These are phyloP conservation scores for Drosophila baimaii DNA, from an alignment of 1,140 invertebrate species.

Conservation along the genomic window DNA sequence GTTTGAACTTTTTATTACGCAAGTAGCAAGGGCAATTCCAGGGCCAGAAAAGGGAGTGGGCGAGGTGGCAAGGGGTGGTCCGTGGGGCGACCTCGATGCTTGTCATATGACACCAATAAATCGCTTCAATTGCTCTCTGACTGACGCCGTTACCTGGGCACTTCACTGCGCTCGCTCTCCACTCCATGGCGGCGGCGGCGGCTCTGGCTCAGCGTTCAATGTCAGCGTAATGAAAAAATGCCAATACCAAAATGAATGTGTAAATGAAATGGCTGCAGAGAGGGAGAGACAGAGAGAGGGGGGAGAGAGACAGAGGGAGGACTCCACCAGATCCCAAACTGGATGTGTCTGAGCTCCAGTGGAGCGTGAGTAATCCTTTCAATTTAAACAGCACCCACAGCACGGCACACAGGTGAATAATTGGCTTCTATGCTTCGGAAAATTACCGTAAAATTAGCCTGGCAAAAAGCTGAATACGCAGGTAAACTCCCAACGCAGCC, in stretches of 20 bases:
- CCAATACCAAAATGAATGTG: conserved; percentile 81
- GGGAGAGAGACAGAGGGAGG: neutral
- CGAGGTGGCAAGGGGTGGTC: neutral
- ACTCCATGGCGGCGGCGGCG: neutral
- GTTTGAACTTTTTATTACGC: conserved; percentile 79
- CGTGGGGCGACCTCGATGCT: conserved; percentile 49
- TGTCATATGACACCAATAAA: conserved; percentile 84
- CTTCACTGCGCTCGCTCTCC: conserved; percentile 12
- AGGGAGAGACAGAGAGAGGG: neutral
- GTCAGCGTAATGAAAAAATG: conserved; percentile 79
- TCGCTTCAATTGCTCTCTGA: conserved; percentile 83
- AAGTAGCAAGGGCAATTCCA: conserved; percentile 46
- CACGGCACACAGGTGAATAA: conserved; percentile 73
- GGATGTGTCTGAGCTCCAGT: conserved; percentile 60
- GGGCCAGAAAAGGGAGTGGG: neutral
- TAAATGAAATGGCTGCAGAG: conserved; percentile 68
- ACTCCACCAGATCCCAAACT: conserved; percentile 2
- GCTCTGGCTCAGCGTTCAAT: conserved; percentile 48
- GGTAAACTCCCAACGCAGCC: conserved; percentile 2
- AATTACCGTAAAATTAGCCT: conserved; percentile 83
- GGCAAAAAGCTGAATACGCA: conserved; percentile 32
- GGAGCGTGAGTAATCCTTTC: conserved; percentile 81
- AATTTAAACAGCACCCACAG: conserved; percentile 69
- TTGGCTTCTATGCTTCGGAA: conserved; percentile 75
- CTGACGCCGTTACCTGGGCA: conserved; percentile 66